Evolutionary conservation across 2,113 vertebrate species (phyloP).

Genomic region (Azemiops feae): DNA sequence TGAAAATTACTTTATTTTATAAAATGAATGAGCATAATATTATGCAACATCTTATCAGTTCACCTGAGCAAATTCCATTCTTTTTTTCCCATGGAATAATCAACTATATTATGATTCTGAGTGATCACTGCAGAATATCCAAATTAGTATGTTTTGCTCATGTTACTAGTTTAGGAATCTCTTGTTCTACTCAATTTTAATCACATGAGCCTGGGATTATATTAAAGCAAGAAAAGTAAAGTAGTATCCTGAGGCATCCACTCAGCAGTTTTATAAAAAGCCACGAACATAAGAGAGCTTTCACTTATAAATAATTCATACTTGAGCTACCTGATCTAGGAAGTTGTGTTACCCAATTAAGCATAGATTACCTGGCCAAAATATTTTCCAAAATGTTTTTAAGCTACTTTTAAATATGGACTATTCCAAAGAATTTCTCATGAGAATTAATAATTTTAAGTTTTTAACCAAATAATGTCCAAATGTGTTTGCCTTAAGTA

Average conservation of each 20-base stretch:
- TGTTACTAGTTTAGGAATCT: slow-evolving; percentile 37
- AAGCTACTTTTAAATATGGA: neutral
- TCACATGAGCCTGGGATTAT: slow-evolving; percentile 27
- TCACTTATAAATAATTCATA: slow-evolving; percentile 14
- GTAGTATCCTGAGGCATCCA: slow-evolving; percentile 29
- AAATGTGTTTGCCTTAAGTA: neutral
- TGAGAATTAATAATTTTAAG: neutral
- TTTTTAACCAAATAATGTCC: neutral
- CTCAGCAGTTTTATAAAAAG: slow-evolving; percentile 36
- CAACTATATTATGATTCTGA: slow-evolving; percentile 1
- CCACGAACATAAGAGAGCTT: neutral
- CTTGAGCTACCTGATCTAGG: slow-evolving; percentile 11
- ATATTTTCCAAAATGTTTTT: neutral
- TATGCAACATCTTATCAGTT: neutral
- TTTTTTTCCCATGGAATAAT: neutral
- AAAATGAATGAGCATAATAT: neutral
- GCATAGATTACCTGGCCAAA: neutral
- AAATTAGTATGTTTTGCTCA: slow-evolving; percentile 36
- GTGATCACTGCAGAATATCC: fast-evolving
- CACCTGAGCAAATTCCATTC: neutral
- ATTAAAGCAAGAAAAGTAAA: slow-evolving; percentile 41
- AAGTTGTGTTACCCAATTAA: slow-evolving; percentile 13
- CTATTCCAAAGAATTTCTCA: neutral
- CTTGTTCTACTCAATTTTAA: slow-evolving; percentile 61
- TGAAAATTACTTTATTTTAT: neutral